Evolutionary conservation across 2,888 invertebrate species (phyloP).

Genomic region (Drosophila rubida): DNA sequence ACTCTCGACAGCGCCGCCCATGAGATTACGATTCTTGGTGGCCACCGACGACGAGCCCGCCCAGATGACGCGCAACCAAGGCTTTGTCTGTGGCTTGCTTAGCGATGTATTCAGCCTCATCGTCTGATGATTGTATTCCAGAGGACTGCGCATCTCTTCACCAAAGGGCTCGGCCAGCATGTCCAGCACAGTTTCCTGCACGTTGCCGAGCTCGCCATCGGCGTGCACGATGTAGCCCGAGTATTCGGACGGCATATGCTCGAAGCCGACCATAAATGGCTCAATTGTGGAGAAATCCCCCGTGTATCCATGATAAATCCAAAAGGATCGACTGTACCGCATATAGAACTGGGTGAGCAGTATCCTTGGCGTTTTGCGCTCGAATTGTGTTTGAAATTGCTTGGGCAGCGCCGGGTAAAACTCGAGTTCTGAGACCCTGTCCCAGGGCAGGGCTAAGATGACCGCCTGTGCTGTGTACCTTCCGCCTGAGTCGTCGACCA

Average conservation of each 20-base stretch:
- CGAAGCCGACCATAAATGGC: slow-evolving; percentile 76
- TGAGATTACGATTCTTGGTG: slow-evolving; percentile 80
- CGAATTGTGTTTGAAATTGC: slow-evolving; percentile 37
- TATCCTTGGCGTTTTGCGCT: neutral
- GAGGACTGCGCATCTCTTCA: slow-evolving; percentile 74
- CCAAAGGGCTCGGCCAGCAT: slow-evolving; percentile 73
- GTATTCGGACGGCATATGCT: slow-evolving; percentile 57
- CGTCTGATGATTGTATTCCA: slow-evolving; percentile 62
- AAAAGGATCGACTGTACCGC: slow-evolving; percentile 73
- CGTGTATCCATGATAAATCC: slow-evolving; percentile 76
- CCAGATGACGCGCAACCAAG: slow-evolving; percentile 83
- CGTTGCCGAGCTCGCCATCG: slow-evolving; percentile 45
- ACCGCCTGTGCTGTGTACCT: slow-evolving; percentile 66
- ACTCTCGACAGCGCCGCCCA: slow-evolving; percentile 84
- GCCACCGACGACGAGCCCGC: slow-evolving; percentile 80
- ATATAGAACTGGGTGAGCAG: slow-evolving; percentile 75
- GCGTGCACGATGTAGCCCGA: slow-evolving; percentile 77
- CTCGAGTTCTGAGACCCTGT: slow-evolving; percentile 63
- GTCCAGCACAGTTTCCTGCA: slow-evolving; percentile 62
- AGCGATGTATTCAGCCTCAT: slow-evolving; percentile 60
- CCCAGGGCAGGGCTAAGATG: slow-evolving; percentile 82
- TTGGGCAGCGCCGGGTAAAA: slow-evolving; percentile 78
- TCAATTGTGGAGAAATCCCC: slow-evolving; percentile 69
- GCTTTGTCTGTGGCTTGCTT: slow-evolving; percentile 69
- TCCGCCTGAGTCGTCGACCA: slow-evolving; percentile 62